phyloP scores from a whole-genome alignment of 2,113 vertebrate species.

The Polypterus bichir region DNA sequence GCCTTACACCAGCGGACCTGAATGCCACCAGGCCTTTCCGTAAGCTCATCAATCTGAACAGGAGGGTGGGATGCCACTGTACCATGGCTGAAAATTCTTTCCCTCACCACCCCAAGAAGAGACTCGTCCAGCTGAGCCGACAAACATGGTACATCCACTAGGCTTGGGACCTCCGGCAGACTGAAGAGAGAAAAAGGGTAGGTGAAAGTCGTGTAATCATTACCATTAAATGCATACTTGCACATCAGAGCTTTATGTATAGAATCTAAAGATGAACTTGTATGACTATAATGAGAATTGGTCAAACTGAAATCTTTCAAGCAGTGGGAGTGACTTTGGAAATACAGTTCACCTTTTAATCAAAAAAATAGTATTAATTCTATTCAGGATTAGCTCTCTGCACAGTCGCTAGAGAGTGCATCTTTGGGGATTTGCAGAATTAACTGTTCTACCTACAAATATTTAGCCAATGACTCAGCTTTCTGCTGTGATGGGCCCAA shows the following conservation, averaged over 20 bases:
- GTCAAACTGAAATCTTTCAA: no score
- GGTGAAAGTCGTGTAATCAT: no score
- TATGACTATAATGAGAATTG: not conserved
- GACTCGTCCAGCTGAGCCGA: conserved; percentile 89
- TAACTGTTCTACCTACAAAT: no score
- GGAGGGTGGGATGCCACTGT: conserved; percentile 81
- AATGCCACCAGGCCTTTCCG: conserved; percentile 85
- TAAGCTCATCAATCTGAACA: conserved; percentile 83
- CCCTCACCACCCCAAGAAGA: conserved; percentile 68
- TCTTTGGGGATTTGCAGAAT: no score
- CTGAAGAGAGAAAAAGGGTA: conserved; percentile 36
- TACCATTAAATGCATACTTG: not conserved
- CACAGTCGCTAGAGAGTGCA: no score
- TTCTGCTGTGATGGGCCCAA: no score
- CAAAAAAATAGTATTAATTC: no score
- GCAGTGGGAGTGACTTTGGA: no score
- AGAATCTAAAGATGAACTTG: no score
- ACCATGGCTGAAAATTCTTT: conserved; percentile 69
- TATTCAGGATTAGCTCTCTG: no score
- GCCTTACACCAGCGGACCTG: conserved; percentile 96
- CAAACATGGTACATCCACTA: conserved; percentile 87
- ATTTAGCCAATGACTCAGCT: not conserved
- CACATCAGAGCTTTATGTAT: no score
- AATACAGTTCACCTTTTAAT: no score
- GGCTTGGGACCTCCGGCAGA: conserved; percentile 85